Conservation (phyloP, 2,113 vertebrate species). For the Stigmatopora nigra region DNA sequence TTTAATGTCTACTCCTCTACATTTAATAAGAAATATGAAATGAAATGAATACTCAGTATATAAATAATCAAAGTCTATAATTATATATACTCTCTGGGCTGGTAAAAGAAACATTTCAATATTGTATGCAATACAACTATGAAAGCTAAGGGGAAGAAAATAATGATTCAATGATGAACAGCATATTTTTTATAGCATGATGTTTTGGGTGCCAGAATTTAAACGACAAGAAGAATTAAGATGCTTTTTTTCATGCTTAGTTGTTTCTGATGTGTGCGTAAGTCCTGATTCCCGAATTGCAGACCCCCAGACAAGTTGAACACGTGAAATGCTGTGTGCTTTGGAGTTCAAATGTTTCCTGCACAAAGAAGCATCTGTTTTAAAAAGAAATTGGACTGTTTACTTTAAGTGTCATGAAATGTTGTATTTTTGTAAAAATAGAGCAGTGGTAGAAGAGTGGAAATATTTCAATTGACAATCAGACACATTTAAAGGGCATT, state of each 20-base stretch:
- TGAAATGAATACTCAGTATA: not conserved
- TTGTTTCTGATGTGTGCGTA: slow-evolving; percentile 60
- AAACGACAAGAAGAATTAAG: slow-evolving; percentile 17
- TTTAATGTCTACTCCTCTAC: not conserved
- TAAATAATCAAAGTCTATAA: not conserved
- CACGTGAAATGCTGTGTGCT: not conserved
- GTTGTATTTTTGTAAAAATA: no score
- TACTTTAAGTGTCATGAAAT: no score
- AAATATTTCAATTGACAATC: not conserved
- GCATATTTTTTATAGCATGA: not conserved
- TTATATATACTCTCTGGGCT: not conserved
- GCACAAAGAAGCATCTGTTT: not conserved
- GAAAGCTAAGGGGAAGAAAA: not conserved
- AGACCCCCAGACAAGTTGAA: not conserved
- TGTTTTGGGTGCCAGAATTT: not conserved
- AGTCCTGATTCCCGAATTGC: slow-evolving; percentile 54
- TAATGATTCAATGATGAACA: not conserved
- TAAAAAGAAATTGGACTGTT: not conserved
- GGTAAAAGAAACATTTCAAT: not conserved
- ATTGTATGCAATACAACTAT: not conserved
- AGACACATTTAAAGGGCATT: not conserved
- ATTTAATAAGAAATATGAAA: not conserved
- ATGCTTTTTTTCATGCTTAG: slow-evolving; percentile 62
- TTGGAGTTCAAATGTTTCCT: not conserved
- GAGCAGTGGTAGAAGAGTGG: no score